Evolutionary conservation across 2,113 vertebrate species (phyloP), one percentile per base, ranked within the genome.

Genomic region (Cephalopholis sonnerati): DNA sequence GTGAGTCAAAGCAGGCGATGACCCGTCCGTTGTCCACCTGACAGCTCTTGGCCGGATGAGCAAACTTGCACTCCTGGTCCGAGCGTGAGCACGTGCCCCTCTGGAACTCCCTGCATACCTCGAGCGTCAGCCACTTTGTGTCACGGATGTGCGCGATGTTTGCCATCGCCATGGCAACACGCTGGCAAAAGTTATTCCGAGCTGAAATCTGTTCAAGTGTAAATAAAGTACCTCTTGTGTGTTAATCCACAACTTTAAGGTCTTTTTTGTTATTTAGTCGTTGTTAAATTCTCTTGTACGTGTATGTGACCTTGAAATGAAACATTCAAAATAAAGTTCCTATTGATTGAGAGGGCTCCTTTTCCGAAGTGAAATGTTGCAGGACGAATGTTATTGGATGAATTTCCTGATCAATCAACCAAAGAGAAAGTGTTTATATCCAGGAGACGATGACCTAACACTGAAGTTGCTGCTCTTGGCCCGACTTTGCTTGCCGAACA

Each of bases 41-140:
- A 95, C 98, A 99, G 94, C 97, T 96, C 95, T 97, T 96, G 78
- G 98, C 97, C 0, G 98, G 98, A 89, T 99, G 98, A 82, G 98
- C 98, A 67, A 99, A 99, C 95, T 98, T 99, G 96, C 98, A 99
- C 91, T 99, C 98, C 66, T 95, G 96, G 89, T 99, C 98, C 13
- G 97, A 96, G 80, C 98, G 97, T 29, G 97, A 97, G 93, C 98
- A 99, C 64, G 98, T 97, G 70, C 98, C 98, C 93, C 98, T 96
- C 96, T 99, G 98, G 94, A 97, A 99, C 94, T 99, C 98, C 90
- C 98, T 95, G 87, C 98, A 99, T 83, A 99, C 98, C 97, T 99
- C 98, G 93, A 99, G 95, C 16, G 98, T 99, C 95, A 99, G 97
- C 98, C 98, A 99, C 96, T 98, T 98, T 92, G 98, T 97, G 94